Base-by-base conservation (phyloP, 1,140 invertebrate species). In the Dinoponera quadriceps region DNA sequence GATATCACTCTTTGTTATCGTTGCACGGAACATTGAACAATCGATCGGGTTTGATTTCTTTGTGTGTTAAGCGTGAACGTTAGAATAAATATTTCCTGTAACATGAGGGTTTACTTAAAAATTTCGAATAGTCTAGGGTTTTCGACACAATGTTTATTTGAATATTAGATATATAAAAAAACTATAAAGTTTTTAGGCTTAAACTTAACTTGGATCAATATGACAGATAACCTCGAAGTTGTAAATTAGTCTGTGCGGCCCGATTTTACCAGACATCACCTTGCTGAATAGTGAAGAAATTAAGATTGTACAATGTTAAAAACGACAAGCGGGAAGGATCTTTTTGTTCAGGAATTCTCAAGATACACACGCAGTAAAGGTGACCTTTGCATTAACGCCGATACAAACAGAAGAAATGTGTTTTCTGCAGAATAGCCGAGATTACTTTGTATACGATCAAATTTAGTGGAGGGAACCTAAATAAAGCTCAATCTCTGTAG, bases 391-490 rank as follows among this genome's bases (percentile, higher is more conserved):
- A 20, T 25, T 22, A 80, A 29, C 49, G n/a, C n/a, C n/a, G 22
- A 27, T 69, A 63, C n/a, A 1, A 27, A 9, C 18, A 29, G 29
- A 57, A 16, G 33, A 20, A 38, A 44, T 0, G 38, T 44, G 38
- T 44, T 44, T 44, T 29, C 20, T 51, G 20, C 48, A 49, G 48
- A 80, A 78, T 77, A 44, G 59, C 20, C 2, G 49, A 44, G 51
- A 54, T 60, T 49, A 33, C 51, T 71, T 88, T 84, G 85, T 88
- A 48, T 49, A 73, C 71, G 38, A 87, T 44, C 7, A 33, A 87
- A 81, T 87, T 87, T 87, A 75, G 84, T 55, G 75, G 75, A 48
- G 33, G 25, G 44, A 11, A 60, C 44, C 57, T 68, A 87, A 87
- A 87, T 84, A 84, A 84, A 83, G 22, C 55, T 18, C 54, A 82